A percentile compares a stretch with the other conserved stretches of the same genome.
Conservation (phyloP, 2,888 invertebrate genomes). For the Lypha dubia region DNA sequence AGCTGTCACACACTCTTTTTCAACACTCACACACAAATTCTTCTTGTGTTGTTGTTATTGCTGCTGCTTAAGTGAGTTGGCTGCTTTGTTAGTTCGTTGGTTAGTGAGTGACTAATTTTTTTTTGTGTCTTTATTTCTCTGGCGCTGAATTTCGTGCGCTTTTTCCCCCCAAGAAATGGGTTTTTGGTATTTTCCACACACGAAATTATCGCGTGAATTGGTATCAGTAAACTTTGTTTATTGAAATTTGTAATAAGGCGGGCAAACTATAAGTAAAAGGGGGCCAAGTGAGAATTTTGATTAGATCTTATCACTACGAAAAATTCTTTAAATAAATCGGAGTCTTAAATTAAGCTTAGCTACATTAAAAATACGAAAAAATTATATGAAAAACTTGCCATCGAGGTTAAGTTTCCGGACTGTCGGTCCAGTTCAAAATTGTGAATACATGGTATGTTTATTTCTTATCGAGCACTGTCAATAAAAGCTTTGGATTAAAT, state of each 20-base stretch:
- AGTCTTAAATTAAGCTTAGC: too few relatives aligned
- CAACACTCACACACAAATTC: conserved; percentile 35
- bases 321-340: too few relatives aligned
- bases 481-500: too few relatives aligned
- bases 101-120: conserved; percentile 47
- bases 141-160: conserved; percentile 50
- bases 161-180: conserved; percentile 11
- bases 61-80: conserved; percentile 24
- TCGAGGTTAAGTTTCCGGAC: too few relatives aligned
- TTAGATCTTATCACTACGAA: background rate
- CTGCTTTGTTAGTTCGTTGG: conserved; percentile 3
- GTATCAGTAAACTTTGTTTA: conserved; percentile 56
- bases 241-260: background rate
- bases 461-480: too few relatives aligned
- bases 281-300: background rate
- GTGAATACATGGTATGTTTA: too few relatives aligned
- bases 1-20: conserved; percentile 39
- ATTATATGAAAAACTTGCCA: too few relatives aligned
- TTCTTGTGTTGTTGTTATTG: conserved; percentile 17
- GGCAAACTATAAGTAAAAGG: conserved; percentile 1
- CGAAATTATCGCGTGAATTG: conserved; percentile 69
- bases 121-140: conserved; percentile 46
- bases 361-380: too few relatives aligned
- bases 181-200: conserved; percentile 58
- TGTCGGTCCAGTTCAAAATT: too few relatives aligned